phyloP scores from a whole-genome alignment of 2,797 vertebrate genomes.

The Crocodylus rhombifer region DNA sequence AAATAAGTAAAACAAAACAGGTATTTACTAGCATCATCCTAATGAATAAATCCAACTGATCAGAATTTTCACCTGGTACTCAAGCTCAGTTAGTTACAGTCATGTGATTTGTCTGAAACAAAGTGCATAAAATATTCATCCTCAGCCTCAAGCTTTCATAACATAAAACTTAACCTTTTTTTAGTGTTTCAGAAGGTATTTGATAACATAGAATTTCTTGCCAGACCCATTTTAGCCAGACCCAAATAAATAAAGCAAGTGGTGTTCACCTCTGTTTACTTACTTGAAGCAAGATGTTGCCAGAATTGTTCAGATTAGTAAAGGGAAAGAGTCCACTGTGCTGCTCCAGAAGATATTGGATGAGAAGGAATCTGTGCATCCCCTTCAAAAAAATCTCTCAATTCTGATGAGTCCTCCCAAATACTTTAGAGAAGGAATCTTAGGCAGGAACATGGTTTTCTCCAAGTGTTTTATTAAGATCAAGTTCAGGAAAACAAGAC shows the following conservation, averaged over 20 bases:
- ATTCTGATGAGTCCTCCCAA: not conserved
- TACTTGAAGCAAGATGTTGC: too few species aligned
- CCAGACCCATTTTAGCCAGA: not conserved
- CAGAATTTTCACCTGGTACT: not conserved
- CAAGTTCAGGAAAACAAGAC: constrained; percentile 22
- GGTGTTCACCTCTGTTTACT: not conserved
- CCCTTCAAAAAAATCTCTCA: not conserved
- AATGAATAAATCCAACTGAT: constrained; percentile 12
- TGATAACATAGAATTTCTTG: not conserved
- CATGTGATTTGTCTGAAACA: not conserved
- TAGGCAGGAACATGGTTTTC: not conserved
- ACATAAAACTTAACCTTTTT: constrained; percentile 2
- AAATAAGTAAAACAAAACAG: not conserved
- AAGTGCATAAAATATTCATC: not conserved
- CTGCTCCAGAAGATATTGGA: too few species aligned
- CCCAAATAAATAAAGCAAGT: constrained; percentile 4
- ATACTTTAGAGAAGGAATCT: not conserved
- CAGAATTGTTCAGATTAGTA: too few species aligned
- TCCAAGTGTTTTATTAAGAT: constrained; percentile 15
- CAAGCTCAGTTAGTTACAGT: not conserved
- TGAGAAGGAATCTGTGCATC: too few species aligned
- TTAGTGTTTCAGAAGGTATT: not conserved
- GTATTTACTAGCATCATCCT: not conserved
- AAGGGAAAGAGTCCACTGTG: too few species aligned
- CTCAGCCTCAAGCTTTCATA: constrained; percentile 5